A percentile compares a stretch with the other conserved stretches of the same genome.
phyloP scores from a whole-genome alignment of 2,888 invertebrate genomes.

The Spisula subtruncata region DNA sequence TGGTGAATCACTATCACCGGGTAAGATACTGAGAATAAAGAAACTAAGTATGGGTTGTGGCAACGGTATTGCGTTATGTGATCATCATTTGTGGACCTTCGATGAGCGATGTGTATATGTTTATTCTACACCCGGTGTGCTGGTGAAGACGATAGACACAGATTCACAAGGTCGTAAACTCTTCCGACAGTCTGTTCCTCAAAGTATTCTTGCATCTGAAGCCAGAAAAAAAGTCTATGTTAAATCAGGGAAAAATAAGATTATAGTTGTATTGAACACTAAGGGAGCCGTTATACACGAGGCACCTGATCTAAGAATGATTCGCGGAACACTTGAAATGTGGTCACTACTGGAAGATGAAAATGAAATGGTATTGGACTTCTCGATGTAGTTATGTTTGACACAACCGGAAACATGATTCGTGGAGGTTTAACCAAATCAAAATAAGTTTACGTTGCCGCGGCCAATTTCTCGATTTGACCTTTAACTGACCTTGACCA shows the following conservation, averaged over 20 bases:
- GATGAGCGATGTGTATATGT: not conserved
- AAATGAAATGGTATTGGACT: too few species aligned
- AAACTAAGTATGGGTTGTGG: not conserved
- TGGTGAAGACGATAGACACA: not conserved
- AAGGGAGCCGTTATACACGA: not conserved
- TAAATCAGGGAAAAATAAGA: not conserved
- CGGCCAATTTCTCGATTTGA: too few species aligned
- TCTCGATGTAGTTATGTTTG: too few species aligned
- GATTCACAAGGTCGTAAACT: not conserved
- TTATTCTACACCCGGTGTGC: not conserved
- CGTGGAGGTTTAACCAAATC: too few species aligned
- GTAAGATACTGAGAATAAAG: not conserved
- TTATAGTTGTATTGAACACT: not conserved
- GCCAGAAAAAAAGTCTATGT: not conserved
- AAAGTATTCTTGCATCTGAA: not conserved
- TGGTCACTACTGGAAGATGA: too few species aligned
- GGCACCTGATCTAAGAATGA: too few species aligned
- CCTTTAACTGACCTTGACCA: too few species aligned
- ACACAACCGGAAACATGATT: too few species aligned
- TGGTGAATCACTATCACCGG: not conserved
- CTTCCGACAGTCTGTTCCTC: not conserved
- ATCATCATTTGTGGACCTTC: not conserved
- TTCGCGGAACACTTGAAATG: too few species aligned
- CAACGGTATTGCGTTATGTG: not conserved
- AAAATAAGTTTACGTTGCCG: too few species aligned